Evolutionary conservation across 2,797 vertebrate genomes (phyloP).

Genomic region (Malacoraja senta): DNA sequence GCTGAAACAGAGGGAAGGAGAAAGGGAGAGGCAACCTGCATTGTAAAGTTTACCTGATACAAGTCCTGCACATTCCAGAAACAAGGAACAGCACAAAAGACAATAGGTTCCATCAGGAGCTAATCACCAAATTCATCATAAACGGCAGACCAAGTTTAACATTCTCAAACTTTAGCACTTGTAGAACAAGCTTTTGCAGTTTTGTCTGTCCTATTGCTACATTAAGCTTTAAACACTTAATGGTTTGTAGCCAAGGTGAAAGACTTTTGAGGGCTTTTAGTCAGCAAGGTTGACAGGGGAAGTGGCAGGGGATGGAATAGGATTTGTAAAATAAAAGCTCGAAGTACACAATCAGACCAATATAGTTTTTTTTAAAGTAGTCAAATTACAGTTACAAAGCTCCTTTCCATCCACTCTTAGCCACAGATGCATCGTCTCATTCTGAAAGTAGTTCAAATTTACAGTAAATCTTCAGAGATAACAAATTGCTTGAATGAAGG

Average conservation of each 20-base stretch:
- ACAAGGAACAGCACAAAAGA: conserved; percentile 82
- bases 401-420: too few relatives aligned
- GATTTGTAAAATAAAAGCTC: too few relatives aligned
- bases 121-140: conserved; percentile 37
- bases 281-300: too few relatives aligned
- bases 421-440: too few relatives aligned
- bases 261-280: too few relatives aligned
- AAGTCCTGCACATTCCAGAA: conserved; percentile 90
- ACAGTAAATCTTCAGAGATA: too few relatives aligned
- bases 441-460: too few relatives aligned
- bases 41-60: conserved; percentile 81
- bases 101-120: conserved; percentile 74
- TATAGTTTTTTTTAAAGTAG: too few relatives aligned
- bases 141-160: neutral
- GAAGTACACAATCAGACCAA: too few relatives aligned
- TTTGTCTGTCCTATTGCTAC: neutral
- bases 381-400: too few relatives aligned
- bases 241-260: neutral
- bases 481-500: too few relatives aligned
- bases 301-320: too few relatives aligned
- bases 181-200: neutral
- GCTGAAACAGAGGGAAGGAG: conserved; percentile 50
- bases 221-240: neutral
- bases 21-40: conserved; percentile 53
- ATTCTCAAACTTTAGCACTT: neutral